These are phyloP conservation scores for Rhopalosiphum maidis DNA, from an alignment of 1,140 invertebrate species.

Conservation along the genomic window DNA sequence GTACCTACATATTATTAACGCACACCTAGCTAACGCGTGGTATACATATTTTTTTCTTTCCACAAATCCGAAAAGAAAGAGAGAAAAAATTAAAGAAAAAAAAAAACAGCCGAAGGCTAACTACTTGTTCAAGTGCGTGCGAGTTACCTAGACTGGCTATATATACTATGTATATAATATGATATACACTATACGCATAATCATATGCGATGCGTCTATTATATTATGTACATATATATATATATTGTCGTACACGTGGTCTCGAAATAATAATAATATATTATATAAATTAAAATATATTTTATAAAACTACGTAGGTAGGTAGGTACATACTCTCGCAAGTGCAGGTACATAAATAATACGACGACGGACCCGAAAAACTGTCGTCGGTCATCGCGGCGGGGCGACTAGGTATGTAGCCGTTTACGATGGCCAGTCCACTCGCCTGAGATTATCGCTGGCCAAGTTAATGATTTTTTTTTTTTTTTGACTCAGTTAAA, in stretches of 20 bases:
- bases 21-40: background rate
- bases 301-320: background rate
- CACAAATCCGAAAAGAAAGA: background rate
- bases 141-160: background rate
- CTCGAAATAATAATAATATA: background rate
- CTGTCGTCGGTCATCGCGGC: background rate
- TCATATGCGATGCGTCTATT: background rate
- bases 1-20: background rate
- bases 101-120: conserved; percentile 19
- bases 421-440: background rate
- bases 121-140: conserved; percentile 18
- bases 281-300: background rate
- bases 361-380: background rate
- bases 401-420: background rate
- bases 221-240: background rate
- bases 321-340: background rate
- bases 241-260: background rate
- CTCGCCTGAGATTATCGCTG: background rate
- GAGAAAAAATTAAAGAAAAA: background rate
- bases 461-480: no score
- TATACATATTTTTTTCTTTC: background rate
- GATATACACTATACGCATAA: no score
- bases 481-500: no score
- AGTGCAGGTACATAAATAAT: background rate
- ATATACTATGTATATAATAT: background rate